A percentile compares a stretch with the other conserved stretches of the same genome.
These are phyloP conservation scores for Endotricha flammealis DNA, from an alignment of 2,888 invertebrate species.

Conservation along the genomic window DNA sequence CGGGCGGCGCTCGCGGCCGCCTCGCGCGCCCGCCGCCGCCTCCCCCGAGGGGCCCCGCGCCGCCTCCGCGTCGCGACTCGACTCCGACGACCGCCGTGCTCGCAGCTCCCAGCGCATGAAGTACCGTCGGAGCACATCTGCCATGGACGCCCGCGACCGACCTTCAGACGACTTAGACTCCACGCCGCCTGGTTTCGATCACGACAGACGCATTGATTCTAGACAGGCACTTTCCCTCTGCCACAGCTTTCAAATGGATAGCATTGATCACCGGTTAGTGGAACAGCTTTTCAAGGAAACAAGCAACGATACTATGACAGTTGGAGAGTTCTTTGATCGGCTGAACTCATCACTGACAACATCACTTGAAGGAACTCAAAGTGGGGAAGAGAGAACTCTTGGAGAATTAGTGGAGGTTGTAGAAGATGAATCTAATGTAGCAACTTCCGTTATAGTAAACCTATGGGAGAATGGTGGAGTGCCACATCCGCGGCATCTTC, in stretches of 20 bases:
- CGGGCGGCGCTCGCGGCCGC: constrained; percentile 84
- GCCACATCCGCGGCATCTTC: constrained; percentile 79
- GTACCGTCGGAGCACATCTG: constrained; percentile 50
- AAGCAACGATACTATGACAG: constrained; percentile 45
- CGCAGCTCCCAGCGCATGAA: constrained; percentile 38
- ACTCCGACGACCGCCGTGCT: constrained; percentile 32
- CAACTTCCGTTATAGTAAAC: constrained; percentile 79
- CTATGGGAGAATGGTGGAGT: constrained; percentile 86
- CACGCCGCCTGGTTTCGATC: constrained; percentile 36
- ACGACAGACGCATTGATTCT: constrained; percentile 50
- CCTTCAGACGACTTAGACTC: constrained; percentile 20
- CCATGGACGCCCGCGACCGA: constrained; percentile 38
- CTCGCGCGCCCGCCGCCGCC: constrained; percentile 32
- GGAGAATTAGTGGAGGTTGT: constrained; percentile 16
- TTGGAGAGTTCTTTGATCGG: constrained; percentile 65
- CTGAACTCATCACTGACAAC: constrained; percentile 52
- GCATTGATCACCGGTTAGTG: constrained; percentile 49
- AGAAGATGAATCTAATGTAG: constrained; percentile 36
- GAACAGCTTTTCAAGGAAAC: constrained; percentile 52
- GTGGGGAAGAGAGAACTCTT: constrained; percentile 13
- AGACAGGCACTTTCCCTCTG: constrained; percentile 57
- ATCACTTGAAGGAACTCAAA: constrained; percentile 41
- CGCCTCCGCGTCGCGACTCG: constrained; percentile 51
- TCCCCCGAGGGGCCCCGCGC: constrained; percentile 49
- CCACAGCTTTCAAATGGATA: constrained; percentile 53